Evolutionary conservation across 35 echinoderm and acorn worm genomes (phyloP), one percentile per base, ranked within the genome.

Genomic region (Apostichopus parvimensis): DNA sequence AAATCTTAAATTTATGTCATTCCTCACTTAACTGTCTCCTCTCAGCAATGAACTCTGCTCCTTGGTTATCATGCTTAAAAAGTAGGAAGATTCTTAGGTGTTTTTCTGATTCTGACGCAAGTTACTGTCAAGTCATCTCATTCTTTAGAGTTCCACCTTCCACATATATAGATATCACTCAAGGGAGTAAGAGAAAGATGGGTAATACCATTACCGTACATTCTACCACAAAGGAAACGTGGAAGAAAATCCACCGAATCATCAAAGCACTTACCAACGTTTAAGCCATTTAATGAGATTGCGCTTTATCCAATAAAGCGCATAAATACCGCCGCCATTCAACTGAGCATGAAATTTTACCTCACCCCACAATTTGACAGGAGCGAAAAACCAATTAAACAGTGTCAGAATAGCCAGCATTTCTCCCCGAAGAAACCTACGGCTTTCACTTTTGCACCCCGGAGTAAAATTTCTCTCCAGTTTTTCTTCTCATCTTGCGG

Each of bases 211-310:
- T 84, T 59, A 84, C n/a, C 34, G 22, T 58, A 7, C 71, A 75
- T 56, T 56, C 54, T 84, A 14, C 81, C 28, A 84, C 81, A 80
- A 80, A 80, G 78, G 9, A 34, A 80, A 61, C 12, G 78, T 58
- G 81, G 55, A 56, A 22, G 54, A 56, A 80, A 61, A 23, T 26
- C 81, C 58, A 84, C 54, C 81, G 20, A 84, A 84, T 84, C 55
- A 84, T n/a, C 20, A 84, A 52, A 84, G 17, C 56, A 84, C 81
- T 84, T 84, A 84, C 57, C 54, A 84, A 84, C 18, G 24, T 56
- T 84, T 84, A 84, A 84, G 81, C 54, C 81, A 84, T 64, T 72
- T 88, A 88, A 88, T 88, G 68, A 88, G 86, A 88, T 88, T 88
- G 60, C 52, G 28, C 52, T 88, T 88, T 26, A 88, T 88, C 86